A percentile compares a stretch with the other conserved stretches of the same genome.
These are phyloP conservation scores for Bufotes viridis DNA, from an alignment of 2,797 vertebrate genomes.

Conservation along the genomic window DNA sequence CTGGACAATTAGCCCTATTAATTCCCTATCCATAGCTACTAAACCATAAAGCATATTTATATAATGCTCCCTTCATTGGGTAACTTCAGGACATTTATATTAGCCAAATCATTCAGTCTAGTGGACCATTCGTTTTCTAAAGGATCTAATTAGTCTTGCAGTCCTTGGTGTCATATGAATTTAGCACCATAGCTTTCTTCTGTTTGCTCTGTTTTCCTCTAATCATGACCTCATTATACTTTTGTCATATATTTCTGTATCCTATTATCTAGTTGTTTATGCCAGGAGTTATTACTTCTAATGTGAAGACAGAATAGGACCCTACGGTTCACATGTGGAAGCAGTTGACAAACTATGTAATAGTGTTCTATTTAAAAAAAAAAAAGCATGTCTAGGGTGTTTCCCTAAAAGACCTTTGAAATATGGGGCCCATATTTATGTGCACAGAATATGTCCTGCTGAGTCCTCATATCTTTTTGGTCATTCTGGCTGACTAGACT, in stretches of 20 bases:
- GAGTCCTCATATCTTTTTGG: background rate
- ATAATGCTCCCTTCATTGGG: conserved; percentile 27
- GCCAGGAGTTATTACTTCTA: background rate
- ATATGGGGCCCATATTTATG: background rate
- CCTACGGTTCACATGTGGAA: conserved; percentile 11
- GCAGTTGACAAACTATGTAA: background rate
- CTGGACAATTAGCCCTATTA: conserved; percentile 46
- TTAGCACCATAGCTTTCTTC: background rate
- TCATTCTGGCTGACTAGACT: background rate
- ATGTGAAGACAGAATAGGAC: background rate
- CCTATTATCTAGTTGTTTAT: conserved; percentile 13
- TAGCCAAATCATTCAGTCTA: conserved; percentile 15
- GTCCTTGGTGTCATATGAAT: background rate
- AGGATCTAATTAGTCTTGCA: conserved; percentile 12
- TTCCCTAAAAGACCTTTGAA: background rate
- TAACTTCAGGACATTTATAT: conserved; percentile 17
- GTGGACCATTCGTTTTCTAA: conserved; percentile 23
- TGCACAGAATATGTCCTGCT: background rate
- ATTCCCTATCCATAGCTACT: conserved; percentile 23
- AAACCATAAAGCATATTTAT: conserved; percentile 29
- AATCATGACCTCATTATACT: background rate
- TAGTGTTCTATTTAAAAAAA: background rate
- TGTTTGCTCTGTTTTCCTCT: background rate
- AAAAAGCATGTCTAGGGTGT: background rate
- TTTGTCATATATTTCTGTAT: background rate